Conservation (phyloP, 2,797 vertebrate species). For the Thamnophis elegans region DNA sequence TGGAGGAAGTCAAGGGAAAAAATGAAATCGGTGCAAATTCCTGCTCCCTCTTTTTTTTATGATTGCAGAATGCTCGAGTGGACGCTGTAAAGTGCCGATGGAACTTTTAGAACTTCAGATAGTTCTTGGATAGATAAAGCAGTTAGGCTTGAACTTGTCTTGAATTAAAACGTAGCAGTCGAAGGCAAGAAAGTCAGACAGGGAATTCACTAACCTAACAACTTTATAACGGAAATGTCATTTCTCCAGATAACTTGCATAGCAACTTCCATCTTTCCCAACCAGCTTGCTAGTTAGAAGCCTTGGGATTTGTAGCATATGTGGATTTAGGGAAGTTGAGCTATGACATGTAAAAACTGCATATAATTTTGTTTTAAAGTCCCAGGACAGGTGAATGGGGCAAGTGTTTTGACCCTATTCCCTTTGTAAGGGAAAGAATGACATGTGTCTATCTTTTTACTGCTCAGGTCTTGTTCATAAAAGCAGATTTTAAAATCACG, state of each 20-base stretch:
- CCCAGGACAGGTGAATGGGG: background rate
- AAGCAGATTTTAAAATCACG: background rate
- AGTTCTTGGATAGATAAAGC: background rate
- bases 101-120: conserved; percentile 49
- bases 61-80: conserved; percentile 52
- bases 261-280: background rate
- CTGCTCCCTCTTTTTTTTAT: conserved; percentile 23
- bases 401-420: background rate
- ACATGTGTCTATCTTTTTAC: background rate
- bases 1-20: conserved; percentile 25
- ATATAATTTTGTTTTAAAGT: background rate
- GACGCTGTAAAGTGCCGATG: conserved; percentile 44
- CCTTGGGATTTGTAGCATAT: background rate
- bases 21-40: conserved; percentile 54
- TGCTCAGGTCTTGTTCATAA: background rate
- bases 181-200: background rate
- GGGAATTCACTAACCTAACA: background rate
- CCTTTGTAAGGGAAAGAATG: background rate
- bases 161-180: background rate
- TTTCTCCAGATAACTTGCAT: background rate
- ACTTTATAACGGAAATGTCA: background rate
- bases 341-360: background rate
- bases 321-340: background rate
- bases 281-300: background rate
- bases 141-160: background rate